These are phyloP conservation scores for Agriopis leucophaearia DNA, from an alignment of 2,888 invertebrate genomes.

Conservation along the genomic window DNA sequence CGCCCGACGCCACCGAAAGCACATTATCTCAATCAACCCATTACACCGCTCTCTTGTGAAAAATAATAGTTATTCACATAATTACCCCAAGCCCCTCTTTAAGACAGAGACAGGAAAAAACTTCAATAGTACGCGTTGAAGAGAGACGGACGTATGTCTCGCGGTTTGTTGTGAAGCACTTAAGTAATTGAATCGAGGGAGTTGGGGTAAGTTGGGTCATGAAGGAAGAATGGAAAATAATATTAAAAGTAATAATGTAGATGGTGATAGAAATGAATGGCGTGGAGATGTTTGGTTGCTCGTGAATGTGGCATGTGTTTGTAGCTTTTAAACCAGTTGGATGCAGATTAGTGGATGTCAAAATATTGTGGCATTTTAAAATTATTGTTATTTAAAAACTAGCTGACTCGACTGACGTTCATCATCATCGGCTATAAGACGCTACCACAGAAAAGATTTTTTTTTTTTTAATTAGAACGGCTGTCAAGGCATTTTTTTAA, in stretches of 20 bases:
- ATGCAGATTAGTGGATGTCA: slow-evolving; percentile 10
- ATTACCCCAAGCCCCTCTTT: slow-evolving; percentile 74
- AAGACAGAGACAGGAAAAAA: slow-evolving; percentile 54
- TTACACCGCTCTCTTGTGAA: slow-evolving; percentile 78
- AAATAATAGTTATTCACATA: slow-evolving; percentile 84
- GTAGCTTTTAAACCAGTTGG: slow-evolving; percentile 14
- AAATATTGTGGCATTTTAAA: slow-evolving; percentile 19
- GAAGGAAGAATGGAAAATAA: slow-evolving; percentile 79
- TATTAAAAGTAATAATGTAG: slow-evolving; percentile 62
- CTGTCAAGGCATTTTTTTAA: too few species aligned
- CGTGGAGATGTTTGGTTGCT: slow-evolving; percentile 55
- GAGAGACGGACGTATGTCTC: slow-evolving; percentile 62
- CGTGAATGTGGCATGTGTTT: slow-evolving; percentile 55
- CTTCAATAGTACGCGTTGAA: slow-evolving; percentile 52
- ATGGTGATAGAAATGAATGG: slow-evolving; percentile 42
- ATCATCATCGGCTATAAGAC: too few species aligned
- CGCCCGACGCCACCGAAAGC: slow-evolving; percentile 62
- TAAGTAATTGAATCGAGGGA: slow-evolving; percentile 84
- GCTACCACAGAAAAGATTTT: too few species aligned
- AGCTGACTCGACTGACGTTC: background rate
- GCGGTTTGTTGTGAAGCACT: slow-evolving; percentile 73
- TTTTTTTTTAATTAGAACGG: too few species aligned
- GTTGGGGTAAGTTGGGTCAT: slow-evolving; percentile 70
- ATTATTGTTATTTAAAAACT: background rate
- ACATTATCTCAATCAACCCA: slow-evolving; percentile 77